phyloP scores from a whole-genome alignment of 2,888 invertebrate genomes.

The Tuberolachnus salignus region DNA sequence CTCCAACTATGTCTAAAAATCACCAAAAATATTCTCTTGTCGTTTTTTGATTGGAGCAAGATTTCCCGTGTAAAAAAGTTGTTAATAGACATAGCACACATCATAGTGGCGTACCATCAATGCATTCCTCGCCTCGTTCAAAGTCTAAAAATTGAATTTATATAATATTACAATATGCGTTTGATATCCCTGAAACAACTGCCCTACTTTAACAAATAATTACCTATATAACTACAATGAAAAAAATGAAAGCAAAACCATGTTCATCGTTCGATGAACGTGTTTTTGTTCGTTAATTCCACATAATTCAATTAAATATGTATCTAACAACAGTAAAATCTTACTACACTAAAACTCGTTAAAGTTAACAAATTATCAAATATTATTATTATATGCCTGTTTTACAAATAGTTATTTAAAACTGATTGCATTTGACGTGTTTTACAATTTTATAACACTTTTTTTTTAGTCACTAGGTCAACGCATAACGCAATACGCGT shows the following conservation, averaged over 20 bases:
- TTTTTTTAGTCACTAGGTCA: slow-evolving; percentile 33
- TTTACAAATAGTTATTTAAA: not conserved
- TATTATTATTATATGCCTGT: not conserved
- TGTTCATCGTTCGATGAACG: too few species aligned
- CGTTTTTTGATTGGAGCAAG: too few species aligned
- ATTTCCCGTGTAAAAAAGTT: too few species aligned
- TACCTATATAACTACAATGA: not conserved
- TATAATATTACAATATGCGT: not conserved
- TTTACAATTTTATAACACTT: too few species aligned
- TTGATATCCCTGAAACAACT: slow-evolving; percentile 10
- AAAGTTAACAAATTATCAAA: not conserved
- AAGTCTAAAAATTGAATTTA: too few species aligned
- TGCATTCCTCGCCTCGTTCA: too few species aligned
- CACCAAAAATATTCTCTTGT: too few species aligned
- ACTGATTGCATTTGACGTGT: not conserved
- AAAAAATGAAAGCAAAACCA: slow-evolving; percentile 24
- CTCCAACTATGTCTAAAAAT: too few species aligned
- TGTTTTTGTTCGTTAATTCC: too few species aligned
- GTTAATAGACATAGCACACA: too few species aligned
- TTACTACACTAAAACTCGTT: not conserved
- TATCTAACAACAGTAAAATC: not conserved
- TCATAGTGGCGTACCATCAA: too few species aligned
- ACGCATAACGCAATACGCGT: not conserved
- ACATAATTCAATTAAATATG: not conserved
- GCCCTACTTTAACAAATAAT: slow-evolving; percentile 20